Percentiles rank a stretch among this genome's conserved stretches.
These are phyloP conservation scores for Caenorhabditis sp. DNA, from an alignment of 2,888 invertebrate genomes.

Conservation along the genomic window DNA sequence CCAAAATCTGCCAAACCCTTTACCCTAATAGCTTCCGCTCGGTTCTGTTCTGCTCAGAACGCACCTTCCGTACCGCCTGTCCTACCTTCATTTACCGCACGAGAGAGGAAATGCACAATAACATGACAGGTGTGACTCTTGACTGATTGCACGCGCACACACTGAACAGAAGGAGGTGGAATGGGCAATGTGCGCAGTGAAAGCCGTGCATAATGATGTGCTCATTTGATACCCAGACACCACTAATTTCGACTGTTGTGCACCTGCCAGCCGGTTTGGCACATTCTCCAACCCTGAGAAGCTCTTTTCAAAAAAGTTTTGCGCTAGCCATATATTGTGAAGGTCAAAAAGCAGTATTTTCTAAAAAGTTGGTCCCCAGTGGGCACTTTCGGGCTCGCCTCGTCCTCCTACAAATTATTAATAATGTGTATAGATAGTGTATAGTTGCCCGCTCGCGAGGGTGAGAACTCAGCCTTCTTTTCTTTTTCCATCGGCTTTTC, in stretches of 20 bases:
- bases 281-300: too few relatives aligned
- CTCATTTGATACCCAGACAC: constrained; percentile 30
- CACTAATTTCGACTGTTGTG: neutral
- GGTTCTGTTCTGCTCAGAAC: neutral
- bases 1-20: neutral
- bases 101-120: constrained; percentile 39
- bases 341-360: too few relatives aligned
- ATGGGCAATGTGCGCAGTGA: neutral
- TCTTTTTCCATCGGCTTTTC: neutral
- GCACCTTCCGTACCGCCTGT: neutral
- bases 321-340: too few relatives aligned
- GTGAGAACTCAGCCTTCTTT: constrained; percentile 19
- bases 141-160: constrained; percentile 26
- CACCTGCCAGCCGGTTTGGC: constrained; percentile 16
- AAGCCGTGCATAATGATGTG: constrained; percentile 35
- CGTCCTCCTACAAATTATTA: constrained; percentile 37
- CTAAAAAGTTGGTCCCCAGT: neutral
- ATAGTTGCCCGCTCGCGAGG: constrained; percentile 35
- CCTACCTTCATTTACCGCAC: constrained; percentile 34
- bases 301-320: too few relatives aligned
- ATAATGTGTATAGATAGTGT: constrained; percentile 43
- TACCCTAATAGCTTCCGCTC: neutral
- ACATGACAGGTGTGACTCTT: constrained; percentile 53
- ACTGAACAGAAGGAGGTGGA: neutral
- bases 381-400: neutral